Base-by-base conservation (phyloP, 1,140 invertebrate genomes). In the Stenopsyche tienmushanensis region DNA sequence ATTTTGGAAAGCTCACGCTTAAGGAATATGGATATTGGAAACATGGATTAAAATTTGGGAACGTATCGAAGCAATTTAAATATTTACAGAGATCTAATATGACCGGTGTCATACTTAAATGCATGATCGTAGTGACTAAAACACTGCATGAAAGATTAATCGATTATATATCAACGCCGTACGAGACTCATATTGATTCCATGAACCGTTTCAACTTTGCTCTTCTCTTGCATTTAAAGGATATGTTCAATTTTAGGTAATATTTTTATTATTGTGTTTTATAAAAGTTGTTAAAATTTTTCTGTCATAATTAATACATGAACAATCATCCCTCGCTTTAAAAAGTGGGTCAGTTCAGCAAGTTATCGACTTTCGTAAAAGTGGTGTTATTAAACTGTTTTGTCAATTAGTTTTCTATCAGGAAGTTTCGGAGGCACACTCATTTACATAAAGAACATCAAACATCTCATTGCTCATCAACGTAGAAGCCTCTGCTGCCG, bases 161-260 rank as follows among this genome's bases (percentile, higher is more conserved):
- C 64, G 77, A 84, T 29, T 88, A 85, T 70, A 71, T 87, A 47
- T 73, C 76, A 13, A 75, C 72, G 52, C 79, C 79, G 25, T 71
- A 73, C 21, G 68, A 84, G n/a, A 75, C 73, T 9, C 76, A 84
- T 72, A 74, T 85, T 21, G 86, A 89, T 73, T 83, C 84, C 0
- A 81, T 87, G 77, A 82, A 83, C 71, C 80, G 85, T 70, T 83
- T 84, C 67, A 85, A 87, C 71, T 85, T 80, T 70, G 79, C 76
- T 53, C 66, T 87, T 9, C 69, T 87, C 44, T 76, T 80, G 59
- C 81, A 83, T 70, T 77, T 87, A 17, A 76, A 77, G 59, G 82
- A 86, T 67, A 83, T 84, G 74, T 88, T 80, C 69, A 86, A 88
- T 75, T 85, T 84, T 69, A 83, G 80, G 83, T 86, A 80, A 77